Evolutionary conservation across 2,888 invertebrate species (phyloP), one percentile per base, ranked within the genome.

Genomic region (Ennomos erosarius): DNA sequence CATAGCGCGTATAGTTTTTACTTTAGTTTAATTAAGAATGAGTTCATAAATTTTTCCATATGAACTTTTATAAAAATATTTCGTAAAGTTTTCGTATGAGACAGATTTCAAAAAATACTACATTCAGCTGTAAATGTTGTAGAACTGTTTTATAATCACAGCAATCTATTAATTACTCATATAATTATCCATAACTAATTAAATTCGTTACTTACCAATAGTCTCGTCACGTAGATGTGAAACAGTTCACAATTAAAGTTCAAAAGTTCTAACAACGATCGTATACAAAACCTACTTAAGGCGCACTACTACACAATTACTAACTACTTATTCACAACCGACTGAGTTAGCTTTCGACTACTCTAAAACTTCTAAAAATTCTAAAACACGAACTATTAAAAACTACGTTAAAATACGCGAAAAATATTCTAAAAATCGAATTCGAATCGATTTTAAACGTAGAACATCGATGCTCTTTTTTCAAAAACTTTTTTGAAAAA

Each of bases 251-350:
- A 57, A 36, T 54, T 64, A 55, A 55, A 50, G 59, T 63, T 56
- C 46, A 53, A 45, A 52, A 42, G 52, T 51, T 56, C 44, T 34
- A 48, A 58, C 16, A 40, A 53, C 46, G 47, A 72, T 39, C 66
- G 67, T 71, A 73, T 77, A 78, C 70, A 71, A 75, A 70, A 69
- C 48, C 68, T 66, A 65, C 50, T 71, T 51, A 13, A 51, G 36
- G 74, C 77, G 67, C 68, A 74, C 76, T 72, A 71, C 70, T 71
- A 69, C 44, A 58, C 59, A 62, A 53, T 45, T 48, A 65, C 75
- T 75, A 51, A 64, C 74, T 79, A 79, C 75, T 69, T n/a, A 65
- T 76, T 82, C 82, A 82, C 82, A 82, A 82, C 82, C 82, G 68
- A 69, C 65, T 77, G 82, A 82, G 82, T 73, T 64, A 77, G 81